Evolutionary conservation across 2,888 invertebrate genomes (phyloP).

Genomic region (Agrotis segetum): DNA sequence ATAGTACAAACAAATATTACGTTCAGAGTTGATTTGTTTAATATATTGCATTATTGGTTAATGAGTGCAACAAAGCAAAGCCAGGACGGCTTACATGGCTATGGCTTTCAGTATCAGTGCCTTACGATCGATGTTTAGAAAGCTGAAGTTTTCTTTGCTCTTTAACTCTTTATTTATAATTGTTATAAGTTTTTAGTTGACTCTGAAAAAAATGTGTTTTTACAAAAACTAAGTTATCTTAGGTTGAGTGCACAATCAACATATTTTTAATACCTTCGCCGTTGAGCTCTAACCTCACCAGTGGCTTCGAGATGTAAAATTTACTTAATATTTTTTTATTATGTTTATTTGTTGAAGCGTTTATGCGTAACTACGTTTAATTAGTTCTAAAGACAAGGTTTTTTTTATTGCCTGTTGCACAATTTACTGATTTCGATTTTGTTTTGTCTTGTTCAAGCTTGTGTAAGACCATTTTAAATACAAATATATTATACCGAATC

Average conservation of each 20-base stretch:
- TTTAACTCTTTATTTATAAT: constrained; percentile 40
- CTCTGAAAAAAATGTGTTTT: constrained; percentile 50
- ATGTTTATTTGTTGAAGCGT: constrained; percentile 73
- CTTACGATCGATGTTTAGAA: constrained; percentile 74
- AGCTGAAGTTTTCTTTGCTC: constrained; percentile 51
- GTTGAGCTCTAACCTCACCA: constrained; percentile 50
- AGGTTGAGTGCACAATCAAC: constrained; percentile 62
- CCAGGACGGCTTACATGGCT: constrained; percentile 44
- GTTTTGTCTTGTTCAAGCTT: constrained; percentile 81
- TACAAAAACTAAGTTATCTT: constrained; percentile 58
- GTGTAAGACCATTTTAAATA: constrained; percentile 79
- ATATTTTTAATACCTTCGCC: constrained; percentile 53
- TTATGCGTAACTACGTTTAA: constrained; percentile 70
- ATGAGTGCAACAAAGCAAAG: constrained; percentile 43
- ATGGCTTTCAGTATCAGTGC: constrained; percentile 75
- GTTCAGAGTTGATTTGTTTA: constrained; percentile 46
- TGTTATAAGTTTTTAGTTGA: constrained; percentile 58
- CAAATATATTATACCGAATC: constrained; percentile 57
- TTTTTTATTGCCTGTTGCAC: constrained; percentile 81
- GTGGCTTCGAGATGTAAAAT: constrained; percentile 61
- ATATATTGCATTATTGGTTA: constrained; percentile 36
- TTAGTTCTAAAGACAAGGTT: constrained; percentile 69
- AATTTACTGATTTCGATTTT: constrained; percentile 79
- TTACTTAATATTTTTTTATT: constrained; percentile 55
- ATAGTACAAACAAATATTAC: constrained; percentile 71